Conservation (phyloP, 1,140 invertebrate genomes). For the Pantala flavescens region DNA sequence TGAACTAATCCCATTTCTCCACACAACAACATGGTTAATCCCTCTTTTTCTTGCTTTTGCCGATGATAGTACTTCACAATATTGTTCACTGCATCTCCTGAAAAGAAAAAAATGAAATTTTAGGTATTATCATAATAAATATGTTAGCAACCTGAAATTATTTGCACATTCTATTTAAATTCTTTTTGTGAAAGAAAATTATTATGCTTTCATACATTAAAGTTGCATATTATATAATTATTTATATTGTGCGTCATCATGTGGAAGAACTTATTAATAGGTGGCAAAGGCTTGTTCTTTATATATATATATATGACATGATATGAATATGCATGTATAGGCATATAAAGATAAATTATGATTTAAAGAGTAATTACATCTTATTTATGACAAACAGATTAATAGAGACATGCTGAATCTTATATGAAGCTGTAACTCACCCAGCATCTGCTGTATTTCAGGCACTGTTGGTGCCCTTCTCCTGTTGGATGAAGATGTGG, state of each 20-base stretch:
- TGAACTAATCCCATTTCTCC: conserved; percentile 88
- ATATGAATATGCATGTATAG: neutral
- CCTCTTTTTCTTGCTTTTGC: conserved; percentile 63
- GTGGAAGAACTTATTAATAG: no score
- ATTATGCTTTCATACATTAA: no score
- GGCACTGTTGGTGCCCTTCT: conserved; percentile 36
- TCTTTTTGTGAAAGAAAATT: conserved; percentile 15
- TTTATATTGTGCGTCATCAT: no score
- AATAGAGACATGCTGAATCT: no score
- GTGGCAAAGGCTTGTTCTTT: no score
- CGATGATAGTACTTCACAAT: conserved; percentile 92
- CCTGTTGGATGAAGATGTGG: conserved; percentile 15
- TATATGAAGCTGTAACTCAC: no score
- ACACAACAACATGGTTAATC: conserved; percentile 81
- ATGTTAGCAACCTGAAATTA: conserved; percentile 14
- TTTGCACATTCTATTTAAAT: neutral
- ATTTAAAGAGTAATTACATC: no score
- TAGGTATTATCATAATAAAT: conserved; percentile 24
- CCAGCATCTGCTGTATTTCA: conserved; percentile 49
- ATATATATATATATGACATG: neutral
- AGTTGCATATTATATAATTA: no score
- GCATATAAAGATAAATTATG: neutral
- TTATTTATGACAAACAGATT: no score
- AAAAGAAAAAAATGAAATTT: neutral
- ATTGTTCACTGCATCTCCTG: conserved; percentile 88